These are phyloP conservation scores for Tetramorium bicarinatum DNA, from an alignment of 2,888 invertebrate species.

Conservation along the genomic window DNA sequence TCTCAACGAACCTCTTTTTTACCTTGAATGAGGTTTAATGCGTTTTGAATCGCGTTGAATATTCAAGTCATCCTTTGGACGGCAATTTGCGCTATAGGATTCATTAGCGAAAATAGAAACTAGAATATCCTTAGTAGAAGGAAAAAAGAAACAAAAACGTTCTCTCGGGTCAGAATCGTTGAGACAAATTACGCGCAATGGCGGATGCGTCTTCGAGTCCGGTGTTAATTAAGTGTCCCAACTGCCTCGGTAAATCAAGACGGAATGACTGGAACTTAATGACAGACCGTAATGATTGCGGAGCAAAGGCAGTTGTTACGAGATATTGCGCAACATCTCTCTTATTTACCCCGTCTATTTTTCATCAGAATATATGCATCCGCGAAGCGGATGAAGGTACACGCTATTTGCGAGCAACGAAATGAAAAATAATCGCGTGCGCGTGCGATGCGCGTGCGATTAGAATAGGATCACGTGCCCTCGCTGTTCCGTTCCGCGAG, in stretches of 20 bases:
- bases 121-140: background rate
- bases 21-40: slow-evolving; percentile 28
- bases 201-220: slow-evolving; percentile 15
- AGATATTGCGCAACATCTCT: background rate
- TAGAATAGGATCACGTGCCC: slow-evolving; percentile 23
- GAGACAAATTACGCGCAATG: slow-evolving; percentile 31
- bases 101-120: slow-evolving; percentile 33
- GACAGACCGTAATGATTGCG: background rate
- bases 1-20: slow-evolving; percentile 9
- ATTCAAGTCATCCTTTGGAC: slow-evolving; percentile 3
- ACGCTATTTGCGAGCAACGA: background rate
- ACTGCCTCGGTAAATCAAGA: slow-evolving; percentile 17
- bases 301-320: background rate
- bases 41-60: slow-evolving; percentile 9
- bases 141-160: background rate
- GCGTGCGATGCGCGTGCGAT: slow-evolving; percentile 19
- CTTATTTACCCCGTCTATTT: slow-evolving; percentile 15
- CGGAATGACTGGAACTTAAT: slow-evolving; percentile 33
- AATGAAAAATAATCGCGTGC: slow-evolving; percentile 36
- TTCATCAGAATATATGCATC: background rate
- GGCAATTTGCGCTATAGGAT: slow-evolving; percentile 16
- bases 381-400: background rate
- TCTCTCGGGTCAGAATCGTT: slow-evolving; percentile 7
- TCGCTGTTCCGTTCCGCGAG: slow-evolving; percentile 17
- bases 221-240: slow-evolving; percentile 30